Percentiles rank a stretch among this genome's conserved stretches.
Evolutionary conservation across 2,888 invertebrate species (phyloP).

Genomic region (Timandra comae): DNA sequence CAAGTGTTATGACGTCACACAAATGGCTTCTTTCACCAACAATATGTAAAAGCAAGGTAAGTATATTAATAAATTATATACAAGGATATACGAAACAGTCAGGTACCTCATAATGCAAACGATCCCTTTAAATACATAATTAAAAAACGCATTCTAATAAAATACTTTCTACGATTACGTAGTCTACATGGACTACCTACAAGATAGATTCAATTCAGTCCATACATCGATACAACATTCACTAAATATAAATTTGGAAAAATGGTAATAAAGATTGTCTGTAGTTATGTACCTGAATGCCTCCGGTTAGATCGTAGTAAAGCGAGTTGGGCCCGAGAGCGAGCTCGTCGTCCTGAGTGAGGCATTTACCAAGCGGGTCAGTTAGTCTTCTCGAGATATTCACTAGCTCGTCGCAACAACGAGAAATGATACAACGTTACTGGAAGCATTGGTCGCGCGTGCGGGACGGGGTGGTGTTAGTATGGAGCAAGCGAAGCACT

Average conservation of each 20-base stretch:
- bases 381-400: slow-evolving; percentile 66
- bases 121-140: no score
- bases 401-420: slow-evolving; percentile 64
- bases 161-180: no score
- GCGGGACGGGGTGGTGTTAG: slow-evolving; percentile 44
- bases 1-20: slow-evolving; percentile 2
- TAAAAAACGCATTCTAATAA: no score
- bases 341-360: slow-evolving; percentile 74
- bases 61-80: slow-evolving; percentile 10
- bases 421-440: slow-evolving; percentile 57
- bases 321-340: slow-evolving; percentile 73
- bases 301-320: slow-evolving; percentile 75
- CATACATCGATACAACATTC: slow-evolving; percentile 24
- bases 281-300: slow-evolving; percentile 65
- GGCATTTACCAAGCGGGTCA: slow-evolving; percentile 73
- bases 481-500: slow-evolving; percentile 45
- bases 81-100: slow-evolving; percentile 21
- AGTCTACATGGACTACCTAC: no score
- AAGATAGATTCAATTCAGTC: no score
- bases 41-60: neutral
- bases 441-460: slow-evolving; percentile 46
- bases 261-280: slow-evolving; percentile 27
- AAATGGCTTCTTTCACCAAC: no score
- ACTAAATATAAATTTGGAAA: slow-evolving; percentile 30
- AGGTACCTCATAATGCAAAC: slow-evolving; percentile 24